Conservation (phyloP, 2,888 invertebrate species). For the Agonum fuliginosum region DNA sequence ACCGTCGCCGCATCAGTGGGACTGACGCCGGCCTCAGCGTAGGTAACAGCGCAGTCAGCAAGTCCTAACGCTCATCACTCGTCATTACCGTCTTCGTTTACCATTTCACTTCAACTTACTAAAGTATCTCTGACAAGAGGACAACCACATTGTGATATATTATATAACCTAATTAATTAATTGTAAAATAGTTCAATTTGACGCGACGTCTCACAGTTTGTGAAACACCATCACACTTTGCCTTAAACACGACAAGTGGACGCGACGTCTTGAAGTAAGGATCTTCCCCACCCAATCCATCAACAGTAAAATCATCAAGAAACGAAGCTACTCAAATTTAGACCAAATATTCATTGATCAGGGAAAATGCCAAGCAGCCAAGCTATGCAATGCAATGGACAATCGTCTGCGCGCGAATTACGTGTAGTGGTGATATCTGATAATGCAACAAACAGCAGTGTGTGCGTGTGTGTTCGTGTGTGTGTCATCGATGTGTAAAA, state of each 20-base stretch:
- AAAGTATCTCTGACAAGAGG: slow-evolving; percentile 39
- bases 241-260: slow-evolving; percentile 50
- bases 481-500: slow-evolving; percentile 63
- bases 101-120: slow-evolving; percentile 48
- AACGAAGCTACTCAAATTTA: slow-evolving; percentile 61
- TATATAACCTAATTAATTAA: slow-evolving; percentile 51
- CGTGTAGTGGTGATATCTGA: slow-evolving; percentile 41
- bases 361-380: slow-evolving; percentile 67
- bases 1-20: slow-evolving; percentile 99
- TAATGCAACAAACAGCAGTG: slow-evolving; percentile 65
- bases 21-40: slow-evolving; percentile 80
- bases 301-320: not conserved
- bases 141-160: slow-evolving; percentile 57
- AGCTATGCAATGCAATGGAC: slow-evolving; percentile 67
- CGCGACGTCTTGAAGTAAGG: slow-evolving; percentile 45
- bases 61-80: slow-evolving; percentile 61
- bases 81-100: slow-evolving; percentile 49
- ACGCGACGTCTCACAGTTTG: slow-evolving; percentile 46
- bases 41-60: slow-evolving; percentile 68
- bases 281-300: slow-evolving; percentile 22
- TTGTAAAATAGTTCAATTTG: slow-evolving; percentile 51
- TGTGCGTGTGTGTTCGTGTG: slow-evolving; percentile 70
- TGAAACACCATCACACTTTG: slow-evolving; percentile 56
- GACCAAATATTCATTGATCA: slow-evolving; percentile 72
- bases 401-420: slow-evolving; percentile 61